Evolutionary conservation across 2,113 vertebrate species (phyloP), one percentile per base, ranked within the genome.

Genomic region (Todiramphus saurophagus): DNA sequence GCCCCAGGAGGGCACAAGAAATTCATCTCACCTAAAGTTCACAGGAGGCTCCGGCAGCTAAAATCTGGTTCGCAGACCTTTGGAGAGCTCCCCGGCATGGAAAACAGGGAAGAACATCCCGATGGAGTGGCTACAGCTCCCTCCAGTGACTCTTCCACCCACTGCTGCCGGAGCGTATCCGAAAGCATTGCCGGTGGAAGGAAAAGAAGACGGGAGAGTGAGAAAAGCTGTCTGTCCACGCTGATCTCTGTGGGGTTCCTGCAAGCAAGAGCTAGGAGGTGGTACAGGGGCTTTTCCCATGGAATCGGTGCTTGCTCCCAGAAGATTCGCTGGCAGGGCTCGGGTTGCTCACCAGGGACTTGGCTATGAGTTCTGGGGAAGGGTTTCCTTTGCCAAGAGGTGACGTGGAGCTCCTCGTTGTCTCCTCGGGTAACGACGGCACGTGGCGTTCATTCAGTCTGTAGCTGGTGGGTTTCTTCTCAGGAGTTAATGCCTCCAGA

Each of bases 111-210:
- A 16, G 16, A 63, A 23, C 6, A n/a, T 11, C 56, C 2, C 0
- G 28, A 55, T 27, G 7, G 43, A 55, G 94, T 3, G 1, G n/a
- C 56, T n/a, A 5, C 67, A 73, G 93, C 79, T 95, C 79, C 86
- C 83, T 68, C 62, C 91, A 35, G 93, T 56, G 91, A 16, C 63
- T 25, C 11, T 11, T 16, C 60, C 78, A 21, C 56, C 12, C 8
- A 37, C 85, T 58, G 59, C 70, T 73, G 64, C 19, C 1, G 1
- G 11, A 28, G 37, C 2, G 0, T 7, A 1, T n/a, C 58, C 0
- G 0, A 73, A 37, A 60, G 25, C 37, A 10, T 37, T 1, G 0
- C 8, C 60, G 1, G 9, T 10, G 30, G 41, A 20, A 67, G 24
- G 23, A 11, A n/a, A 35, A 50, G n/a, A 20, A n/a, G 51, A 5